These are phyloP conservation scores for Semotilus atromaculatus DNA, from an alignment of 2,797 vertebrate genomes.

Conservation along the genomic window DNA sequence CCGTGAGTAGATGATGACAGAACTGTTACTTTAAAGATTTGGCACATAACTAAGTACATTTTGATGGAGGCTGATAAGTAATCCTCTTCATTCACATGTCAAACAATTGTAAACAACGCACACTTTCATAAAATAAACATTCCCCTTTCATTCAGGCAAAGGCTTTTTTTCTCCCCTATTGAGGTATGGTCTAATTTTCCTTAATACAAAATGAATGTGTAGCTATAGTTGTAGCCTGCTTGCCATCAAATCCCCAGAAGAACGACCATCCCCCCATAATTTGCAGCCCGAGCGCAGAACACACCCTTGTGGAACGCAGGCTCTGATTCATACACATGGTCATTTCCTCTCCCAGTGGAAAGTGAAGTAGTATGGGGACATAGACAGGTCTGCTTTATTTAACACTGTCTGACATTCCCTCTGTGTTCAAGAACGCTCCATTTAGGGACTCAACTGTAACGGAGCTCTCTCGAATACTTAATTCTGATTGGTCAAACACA, in stretches of 20 bases:
- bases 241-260: conserved; percentile 27
- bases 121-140: background rate
- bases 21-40: conserved; percentile 18
- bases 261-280: conserved; percentile 7
- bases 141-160: conserved; percentile 3
- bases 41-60: background rate
- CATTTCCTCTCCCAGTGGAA: conserved; percentile 57
- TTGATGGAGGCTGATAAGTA: background rate
- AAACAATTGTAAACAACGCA: background rate
- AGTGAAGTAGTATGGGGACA: conserved; percentile 31
- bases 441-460: conserved; percentile 15
- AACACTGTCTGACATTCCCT: conserved; percentile 33
- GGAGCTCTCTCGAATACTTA: background rate
- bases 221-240: conserved; percentile 7
- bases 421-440: conserved; percentile 11
- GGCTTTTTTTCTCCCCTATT: background rate
- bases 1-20: conserved; percentile 8
- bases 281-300: conserved; percentile 3
- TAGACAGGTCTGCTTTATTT: conserved; percentile 49
- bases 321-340: conserved; percentile 59
- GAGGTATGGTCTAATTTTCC: conserved; percentile 3
- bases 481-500: background rate
- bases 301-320: conserved; percentile 41
- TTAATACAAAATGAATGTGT: conserved; percentile 17
- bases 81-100: conserved; percentile 8